Percentiles rank a stretch among this genome's conserved stretches.
phyloP scores from a whole-genome alignment of 2,113 vertebrate species.

The Albula goreensis region DNA sequence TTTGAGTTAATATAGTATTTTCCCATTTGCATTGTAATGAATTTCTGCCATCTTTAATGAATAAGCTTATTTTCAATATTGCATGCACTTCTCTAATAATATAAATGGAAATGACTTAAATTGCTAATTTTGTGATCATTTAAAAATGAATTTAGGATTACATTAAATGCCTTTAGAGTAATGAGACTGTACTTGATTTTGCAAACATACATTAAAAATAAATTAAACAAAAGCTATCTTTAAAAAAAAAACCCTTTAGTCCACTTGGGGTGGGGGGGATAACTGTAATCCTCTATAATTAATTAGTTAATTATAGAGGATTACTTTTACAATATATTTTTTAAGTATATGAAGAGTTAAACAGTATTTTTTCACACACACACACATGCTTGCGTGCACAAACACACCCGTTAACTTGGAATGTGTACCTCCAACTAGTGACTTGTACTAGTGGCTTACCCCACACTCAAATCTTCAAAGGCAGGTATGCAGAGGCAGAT shows the following conservation, averaged over 20 bases:
- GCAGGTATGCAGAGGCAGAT: no score
- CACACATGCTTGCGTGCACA: no score
- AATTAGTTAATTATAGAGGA: not conserved
- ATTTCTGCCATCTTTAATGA: conserved; percentile 20
- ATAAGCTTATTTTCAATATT: conserved; percentile 20
- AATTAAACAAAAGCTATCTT: not conserved
- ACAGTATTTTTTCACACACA: no score
- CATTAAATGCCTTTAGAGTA: conserved; percentile 2
- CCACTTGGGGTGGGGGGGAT: not conserved
- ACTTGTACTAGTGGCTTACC: no score
- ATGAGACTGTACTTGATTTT: conserved; percentile 13
- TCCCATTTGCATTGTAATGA: conserved; percentile 30
- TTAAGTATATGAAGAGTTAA: no score
- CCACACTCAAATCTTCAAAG: no score
- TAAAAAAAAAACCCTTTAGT: not conserved
- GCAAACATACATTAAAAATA: conserved; percentile 6
- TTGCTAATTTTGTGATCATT: conserved; percentile 17
- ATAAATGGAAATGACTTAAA: conserved; percentile 22
- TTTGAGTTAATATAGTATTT: conserved; percentile 16
- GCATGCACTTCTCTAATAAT: conserved; percentile 8
- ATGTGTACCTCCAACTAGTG: no score
- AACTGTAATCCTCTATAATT: no score
- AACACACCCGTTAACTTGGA: no score
- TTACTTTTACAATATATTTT: no score
- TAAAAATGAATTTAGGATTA: conserved; percentile 8